Evolutionary conservation across 2,797 vertebrate genomes (phyloP).

Genomic region (Phylloscopus collybita): DNA sequence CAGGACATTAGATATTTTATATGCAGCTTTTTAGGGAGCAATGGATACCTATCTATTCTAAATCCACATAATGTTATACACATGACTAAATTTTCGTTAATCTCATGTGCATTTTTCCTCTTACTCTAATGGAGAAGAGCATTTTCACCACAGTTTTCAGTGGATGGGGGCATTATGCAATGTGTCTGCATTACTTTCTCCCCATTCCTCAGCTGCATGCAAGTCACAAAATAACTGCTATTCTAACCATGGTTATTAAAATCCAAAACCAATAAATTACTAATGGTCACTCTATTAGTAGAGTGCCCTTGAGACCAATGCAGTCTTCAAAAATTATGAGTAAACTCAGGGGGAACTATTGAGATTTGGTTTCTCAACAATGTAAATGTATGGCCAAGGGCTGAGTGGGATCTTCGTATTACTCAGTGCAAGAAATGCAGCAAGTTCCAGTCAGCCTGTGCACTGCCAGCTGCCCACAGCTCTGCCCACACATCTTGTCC

Average conservation of each 20-base stretch:
- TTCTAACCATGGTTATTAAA: neutral
- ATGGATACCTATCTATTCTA: neutral
- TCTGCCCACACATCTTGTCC: neutral
- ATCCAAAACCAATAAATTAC: neutral
- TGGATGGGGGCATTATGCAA: neutral
- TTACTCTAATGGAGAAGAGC: neutral
- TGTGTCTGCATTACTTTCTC: neutral
- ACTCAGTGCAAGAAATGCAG: neutral
- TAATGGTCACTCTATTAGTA: neutral
- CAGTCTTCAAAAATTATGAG: neutral
- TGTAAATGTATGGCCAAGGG: neutral
- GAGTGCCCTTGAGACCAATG: neutral
- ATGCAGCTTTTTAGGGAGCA: neutral
- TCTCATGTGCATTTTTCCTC: neutral
- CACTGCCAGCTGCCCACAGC: neutral
- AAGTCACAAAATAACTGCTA: neutral
- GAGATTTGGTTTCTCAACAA: neutral
- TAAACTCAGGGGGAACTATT: neutral
- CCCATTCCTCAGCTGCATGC: neutral
- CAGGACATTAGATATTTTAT: neutral
- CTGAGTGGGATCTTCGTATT: neutral
- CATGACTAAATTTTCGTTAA: neutral
- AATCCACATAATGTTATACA: neutral
- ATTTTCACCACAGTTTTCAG: neutral
- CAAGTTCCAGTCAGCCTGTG: neutral